Percentiles rank a stretch among this genome's conserved stretches.
Evolutionary conservation across 2,113 vertebrate genomes (phyloP).

Genomic region (Apteryx mantelli): DNA sequence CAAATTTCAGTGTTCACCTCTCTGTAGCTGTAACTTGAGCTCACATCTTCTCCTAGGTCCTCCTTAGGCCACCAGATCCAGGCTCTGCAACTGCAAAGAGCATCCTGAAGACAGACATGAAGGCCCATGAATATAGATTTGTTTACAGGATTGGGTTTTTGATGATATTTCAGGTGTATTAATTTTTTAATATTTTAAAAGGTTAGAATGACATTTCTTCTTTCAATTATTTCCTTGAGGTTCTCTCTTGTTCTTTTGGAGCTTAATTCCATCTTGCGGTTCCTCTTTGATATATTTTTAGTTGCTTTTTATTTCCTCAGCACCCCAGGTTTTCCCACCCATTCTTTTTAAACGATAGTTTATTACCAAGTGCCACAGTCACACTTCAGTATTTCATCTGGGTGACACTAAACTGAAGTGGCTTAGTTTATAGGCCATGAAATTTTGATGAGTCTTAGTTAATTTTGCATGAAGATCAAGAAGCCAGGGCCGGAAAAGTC

Average conservation of each 20-base stretch:
- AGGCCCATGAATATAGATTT: neutral
- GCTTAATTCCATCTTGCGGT: neutral
- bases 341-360: conserved; percentile 33
- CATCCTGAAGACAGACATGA: neutral
- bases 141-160: neutral
- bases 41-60: neutral
- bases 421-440: conserved; percentile 79
- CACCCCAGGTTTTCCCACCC: neutral
- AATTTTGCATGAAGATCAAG: conserved; percentile 84
- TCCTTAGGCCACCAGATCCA: neutral
- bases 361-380: conserved; percentile 65
- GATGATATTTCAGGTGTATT: conserved; percentile 12
- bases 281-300: neutral
- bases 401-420: conserved; percentile 72
- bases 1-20: neutral
- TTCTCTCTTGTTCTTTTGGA: neutral
- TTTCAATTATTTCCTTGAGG: neutral
- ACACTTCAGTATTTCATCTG: conserved; percentile 71
- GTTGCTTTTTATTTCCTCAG: conserved; percentile 39
- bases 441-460: conserved; percentile 82
- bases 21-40: neutral
- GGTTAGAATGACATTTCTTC: conserved; percentile 39
- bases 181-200: conserved; percentile 37
- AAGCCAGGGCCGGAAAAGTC: conserved; percentile 74
- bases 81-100: neutral